Base-by-base conservation (phyloP, 1,140 invertebrate genomes). In the Coelopa frigida region DNA sequence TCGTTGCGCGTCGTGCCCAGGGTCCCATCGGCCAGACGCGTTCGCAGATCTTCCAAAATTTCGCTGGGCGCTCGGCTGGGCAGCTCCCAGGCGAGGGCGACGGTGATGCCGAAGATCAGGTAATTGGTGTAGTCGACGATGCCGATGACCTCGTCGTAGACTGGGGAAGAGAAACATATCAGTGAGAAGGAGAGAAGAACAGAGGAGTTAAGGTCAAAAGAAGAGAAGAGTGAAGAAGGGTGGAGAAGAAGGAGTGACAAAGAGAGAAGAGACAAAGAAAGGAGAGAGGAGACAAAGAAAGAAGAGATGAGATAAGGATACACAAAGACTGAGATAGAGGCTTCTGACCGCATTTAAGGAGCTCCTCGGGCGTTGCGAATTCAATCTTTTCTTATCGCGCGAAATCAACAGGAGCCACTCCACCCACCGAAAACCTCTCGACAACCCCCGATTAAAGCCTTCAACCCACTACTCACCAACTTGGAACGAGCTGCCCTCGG, bases 401-500 rank as follows among this genome's bases (percentile, higher is more conserved):
- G n/a, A n/a, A n/a, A n/a, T n/a, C n/a, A n/a, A n/a, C n/a, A n/a
- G n/a, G n/a, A n/a, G n/a, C n/a, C n/a, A n/a, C n/a, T n/a, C n/a
- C n/a, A n/a, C n/a, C n/a, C n/a, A n/a, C n/a, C n/a, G n/a, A n/a
- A n/a, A n/a, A n/a, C n/a, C n/a, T n/a, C n/a, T n/a, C n/a, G n/a
- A n/a, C n/a, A n/a, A n/a, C n/a, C n/a, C n/a, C n/a, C n/a, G n/a
- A n/a, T n/a, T n/a, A n/a, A n/a, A n/a, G n/a, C n/a, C 21, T 32
- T 33, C 38, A 23, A 8, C 11, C 23, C 2, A 18, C 14, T 26
- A 71, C 79, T 78, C 59, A 87, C 84, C 72, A 70, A 85, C 69
- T 70, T 81, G 79, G 52, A 86, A 78, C 44, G 82, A 85, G 52
- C 83, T 85, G 39, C 85, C 84, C 71, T 85, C 83, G 2, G 84